Conservation (phyloP, 2,113 vertebrate genomes). For the Archocentrus centrarchus region DNA sequence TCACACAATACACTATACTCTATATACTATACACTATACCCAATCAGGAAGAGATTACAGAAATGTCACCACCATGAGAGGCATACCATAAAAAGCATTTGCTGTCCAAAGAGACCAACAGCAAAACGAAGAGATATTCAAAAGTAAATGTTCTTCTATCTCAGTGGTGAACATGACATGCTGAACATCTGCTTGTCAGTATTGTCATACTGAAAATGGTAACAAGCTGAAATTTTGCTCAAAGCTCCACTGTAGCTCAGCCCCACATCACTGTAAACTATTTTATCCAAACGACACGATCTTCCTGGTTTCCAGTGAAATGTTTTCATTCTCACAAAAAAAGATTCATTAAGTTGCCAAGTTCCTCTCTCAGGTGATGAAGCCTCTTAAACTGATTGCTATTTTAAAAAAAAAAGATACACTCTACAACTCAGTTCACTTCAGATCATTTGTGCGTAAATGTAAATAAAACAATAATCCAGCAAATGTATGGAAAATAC, state of each 20-base stretch:
- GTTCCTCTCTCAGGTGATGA: background rate
- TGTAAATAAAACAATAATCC: background rate
- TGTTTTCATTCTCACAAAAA: too few species aligned
- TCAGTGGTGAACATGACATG: background rate
- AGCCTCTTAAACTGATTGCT: background rate
- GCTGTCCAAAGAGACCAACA: background rate
- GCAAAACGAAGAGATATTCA: background rate
- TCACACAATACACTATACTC: too few species aligned
- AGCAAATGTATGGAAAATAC: background rate
- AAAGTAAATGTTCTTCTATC: background rate
- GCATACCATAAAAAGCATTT: background rate
- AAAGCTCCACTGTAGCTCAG: background rate
- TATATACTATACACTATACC: too few species aligned
- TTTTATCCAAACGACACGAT: too few species aligned
- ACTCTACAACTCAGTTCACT: background rate
- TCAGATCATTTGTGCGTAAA: background rate
- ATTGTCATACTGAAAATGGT: too few species aligned
- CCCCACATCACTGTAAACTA: too few species aligned
- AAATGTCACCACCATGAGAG: background rate
- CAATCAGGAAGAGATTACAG: background rate
- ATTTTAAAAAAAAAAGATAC: background rate
- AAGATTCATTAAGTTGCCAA: too few species aligned
- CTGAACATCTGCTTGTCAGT: background rate
- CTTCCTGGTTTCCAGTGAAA: too few species aligned
- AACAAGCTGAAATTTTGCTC: background rate